Percentiles rank a stretch among this genome's conserved stretches.
These are phyloP conservation scores for Apamea epomidion DNA, from an alignment of 2,888 invertebrate genomes.

Conservation along the genomic window DNA sequence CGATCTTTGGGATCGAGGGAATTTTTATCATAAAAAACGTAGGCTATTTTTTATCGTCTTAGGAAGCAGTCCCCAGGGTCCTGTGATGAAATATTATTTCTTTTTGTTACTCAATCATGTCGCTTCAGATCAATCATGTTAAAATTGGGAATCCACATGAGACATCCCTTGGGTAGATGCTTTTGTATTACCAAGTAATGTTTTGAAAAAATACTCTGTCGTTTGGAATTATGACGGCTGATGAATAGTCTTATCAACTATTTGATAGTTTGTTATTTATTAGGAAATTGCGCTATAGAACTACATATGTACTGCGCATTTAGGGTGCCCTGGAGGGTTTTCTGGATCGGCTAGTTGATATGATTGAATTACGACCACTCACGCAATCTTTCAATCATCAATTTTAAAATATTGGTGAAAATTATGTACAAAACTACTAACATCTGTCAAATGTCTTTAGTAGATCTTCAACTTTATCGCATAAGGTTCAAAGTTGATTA, in stretches of 20 bases:
- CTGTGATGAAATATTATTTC: constrained; percentile 62
- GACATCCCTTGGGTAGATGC: constrained; percentile 50
- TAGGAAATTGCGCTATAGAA: neutral
- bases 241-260: constrained; percentile 20
- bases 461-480: too few relatives aligned
- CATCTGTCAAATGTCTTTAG: too few relatives aligned
- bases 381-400: neutral
- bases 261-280: constrained; percentile 18
- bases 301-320: neutral
- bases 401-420: neutral
- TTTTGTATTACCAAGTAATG: constrained; percentile 33
- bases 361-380: neutral
- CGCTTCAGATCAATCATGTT: constrained; percentile 62
- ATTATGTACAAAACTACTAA: too few relatives aligned
- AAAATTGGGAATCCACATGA: constrained; percentile 54
- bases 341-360: neutral
- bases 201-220: constrained; percentile 18
- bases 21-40: constrained; percentile 33
- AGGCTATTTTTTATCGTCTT: constrained; percentile 45
- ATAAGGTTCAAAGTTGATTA: too few relatives aligned
- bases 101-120: constrained; percentile 63
- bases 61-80: constrained; percentile 52
- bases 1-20: constrained; percentile 10
- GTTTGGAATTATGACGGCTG: constrained; percentile 14
- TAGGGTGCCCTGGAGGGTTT: too few relatives aligned